Evolutionary conservation across 2,113 vertebrate genomes (phyloP).

Genomic region (Capreolus pygargus): DNA sequence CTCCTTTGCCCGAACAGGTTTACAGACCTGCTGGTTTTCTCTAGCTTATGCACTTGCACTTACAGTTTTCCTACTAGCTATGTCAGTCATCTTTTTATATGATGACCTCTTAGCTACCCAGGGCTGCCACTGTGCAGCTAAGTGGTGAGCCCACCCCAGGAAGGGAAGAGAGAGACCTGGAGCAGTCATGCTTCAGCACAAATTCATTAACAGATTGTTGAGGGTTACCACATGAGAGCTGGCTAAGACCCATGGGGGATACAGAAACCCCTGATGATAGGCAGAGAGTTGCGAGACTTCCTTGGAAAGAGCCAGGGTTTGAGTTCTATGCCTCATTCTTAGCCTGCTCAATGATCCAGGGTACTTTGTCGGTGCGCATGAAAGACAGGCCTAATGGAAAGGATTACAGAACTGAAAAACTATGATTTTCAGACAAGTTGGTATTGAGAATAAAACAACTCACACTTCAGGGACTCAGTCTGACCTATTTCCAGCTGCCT

Average conservation of each 20-base stretch:
- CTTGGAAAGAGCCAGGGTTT: not conserved
- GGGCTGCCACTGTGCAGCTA: not conserved
- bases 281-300: not conserved
- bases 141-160: not conserved
- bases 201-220: not conserved
- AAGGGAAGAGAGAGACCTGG: not conserved
- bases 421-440: not conserved
- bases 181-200: not conserved
- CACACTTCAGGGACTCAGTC: not conserved
- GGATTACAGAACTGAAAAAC: not conserved
- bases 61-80: not conserved
- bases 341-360: not conserved
- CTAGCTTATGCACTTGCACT: not conserved
- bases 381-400: not conserved
- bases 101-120: conserved; percentile 4
- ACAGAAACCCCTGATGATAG: not conserved
- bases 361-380: not conserved
- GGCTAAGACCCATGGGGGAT: not conserved
- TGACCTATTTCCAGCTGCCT: not conserved
- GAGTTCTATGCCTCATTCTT: not conserved
- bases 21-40: not conserved
- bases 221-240: not conserved
- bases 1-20: not conserved
- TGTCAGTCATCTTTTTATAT: not conserved
- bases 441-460: not conserved